Base-by-base conservation (phyloP, 2,888 invertebrate genomes). In the Fragum fragum region DNA sequence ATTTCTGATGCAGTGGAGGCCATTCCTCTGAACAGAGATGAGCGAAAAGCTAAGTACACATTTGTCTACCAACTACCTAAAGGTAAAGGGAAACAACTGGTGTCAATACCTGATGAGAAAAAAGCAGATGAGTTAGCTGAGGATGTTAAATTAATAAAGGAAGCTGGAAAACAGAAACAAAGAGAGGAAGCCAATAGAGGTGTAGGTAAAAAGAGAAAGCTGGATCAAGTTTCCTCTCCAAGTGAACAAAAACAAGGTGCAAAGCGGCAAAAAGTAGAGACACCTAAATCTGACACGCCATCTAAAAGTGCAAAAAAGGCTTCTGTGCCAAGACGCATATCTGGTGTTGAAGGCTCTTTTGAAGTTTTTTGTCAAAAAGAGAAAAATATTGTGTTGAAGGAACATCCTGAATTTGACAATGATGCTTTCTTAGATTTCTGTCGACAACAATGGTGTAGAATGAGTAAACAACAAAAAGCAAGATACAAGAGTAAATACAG, bases 1-100 rank as follows among this genome's bases (percentile, higher is more conserved):
- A 96, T 97, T 0, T 95, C 95, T n/a, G 97, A 97, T 95, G 97
- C 97, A 0, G 96, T 97, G 90, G 95, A 95, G 71, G 95, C 97
- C 9, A 94, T 96, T 16, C 81, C 87, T 16, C 71, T 93, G 63
- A 84, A 79, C 21, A 79, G 83, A 68, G 73, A 87, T 53, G 92
- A 93, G 68, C 87, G 94, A 26, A 90, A 90, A 74, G 85, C 90
- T 61, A 86, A 89, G 74, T 93, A 90, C 69, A 93, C 93, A 9
- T 93, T 93, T 88, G 86, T 87, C 42, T 93, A 93, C 81, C 79
- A 87, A 55, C 59, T 86, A 28, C 81, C 83, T n/a, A 82, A 87
- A 66, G 39, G 73, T 69, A 69, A 63, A 68, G 18, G 59, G 57
- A 7, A 70, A 68, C 28, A 71, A 23, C 32, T 6, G 26, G 14